A percentile compares a stretch with the other conserved stretches of the same genome.
Evolutionary conservation across 2,113 vertebrate species (phyloP).

Genomic region (Geococcyx californianus): DNA sequence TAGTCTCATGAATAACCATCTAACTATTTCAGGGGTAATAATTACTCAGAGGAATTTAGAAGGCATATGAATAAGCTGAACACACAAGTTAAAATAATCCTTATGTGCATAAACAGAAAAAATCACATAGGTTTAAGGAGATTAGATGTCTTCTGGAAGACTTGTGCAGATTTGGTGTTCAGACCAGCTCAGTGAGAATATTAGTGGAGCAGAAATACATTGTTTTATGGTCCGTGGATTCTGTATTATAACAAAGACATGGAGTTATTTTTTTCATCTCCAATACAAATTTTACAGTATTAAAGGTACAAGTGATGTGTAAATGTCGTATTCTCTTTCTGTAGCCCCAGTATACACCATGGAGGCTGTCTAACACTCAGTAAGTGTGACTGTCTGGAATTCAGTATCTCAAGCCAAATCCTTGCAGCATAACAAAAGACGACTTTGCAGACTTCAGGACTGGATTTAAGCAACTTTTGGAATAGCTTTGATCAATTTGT

Average conservation of each 20-base stretch:
- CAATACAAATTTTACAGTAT: background rate
- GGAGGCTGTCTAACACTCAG: background rate
- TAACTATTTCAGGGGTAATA: background rate
- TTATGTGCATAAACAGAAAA: background rate
- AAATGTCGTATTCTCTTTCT: background rate
- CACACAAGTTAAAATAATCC: background rate
- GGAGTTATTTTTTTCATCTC: background rate
- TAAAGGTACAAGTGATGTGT: background rate
- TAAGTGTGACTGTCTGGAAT: background rate
- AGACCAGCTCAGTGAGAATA: background rate
- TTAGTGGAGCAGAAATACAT: background rate
- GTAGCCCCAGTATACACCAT: rapidly evolving
- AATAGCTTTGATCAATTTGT: background rate
- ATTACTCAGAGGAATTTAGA: background rate
- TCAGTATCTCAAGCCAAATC: background rate
- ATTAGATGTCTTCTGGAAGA: background rate
- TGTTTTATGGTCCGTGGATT: background rate
- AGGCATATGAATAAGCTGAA: background rate
- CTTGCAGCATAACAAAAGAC: background rate
- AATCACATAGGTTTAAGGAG: background rate
- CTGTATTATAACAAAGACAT: background rate
- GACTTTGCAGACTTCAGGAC: background rate
- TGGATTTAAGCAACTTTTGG: background rate
- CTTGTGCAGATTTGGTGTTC: background rate
- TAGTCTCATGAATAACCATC: background rate